Conservation (phyloP, 2,113 vertebrate species). For the Motacilla tschutschensis region DNA sequence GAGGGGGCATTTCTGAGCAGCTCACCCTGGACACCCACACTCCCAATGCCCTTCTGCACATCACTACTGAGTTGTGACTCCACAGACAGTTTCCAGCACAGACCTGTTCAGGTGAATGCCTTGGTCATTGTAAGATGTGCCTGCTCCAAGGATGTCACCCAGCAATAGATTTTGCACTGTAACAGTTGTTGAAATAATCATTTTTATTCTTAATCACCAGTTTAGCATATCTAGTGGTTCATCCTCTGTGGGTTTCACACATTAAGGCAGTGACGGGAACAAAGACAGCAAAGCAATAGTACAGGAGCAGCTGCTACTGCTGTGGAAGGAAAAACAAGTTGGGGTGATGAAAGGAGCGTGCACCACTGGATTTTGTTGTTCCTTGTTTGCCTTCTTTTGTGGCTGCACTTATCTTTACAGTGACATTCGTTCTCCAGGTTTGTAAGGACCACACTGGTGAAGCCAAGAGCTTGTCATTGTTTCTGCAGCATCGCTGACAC, state of each 20-base stretch:
- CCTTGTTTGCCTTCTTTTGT: neutral
- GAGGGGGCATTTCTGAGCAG: neutral
- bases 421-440: neutral
- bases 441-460: neutral
- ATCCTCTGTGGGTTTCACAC: neutral
- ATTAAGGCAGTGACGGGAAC: neutral
- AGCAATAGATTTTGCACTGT: neutral
- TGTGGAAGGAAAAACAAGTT: neutral
- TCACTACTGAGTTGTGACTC: neutral
- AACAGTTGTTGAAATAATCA: neutral
- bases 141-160: neutral
- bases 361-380: neutral
- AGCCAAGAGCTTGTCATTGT: neutral
- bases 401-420: neutral
- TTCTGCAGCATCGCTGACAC: neutral
- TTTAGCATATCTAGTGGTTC: neutral
- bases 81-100: neutral
- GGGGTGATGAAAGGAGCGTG: neutral
- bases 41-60: neutral
- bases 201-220: neutral
- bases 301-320: neutral
- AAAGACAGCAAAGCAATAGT: neutral
- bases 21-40: accelerated
- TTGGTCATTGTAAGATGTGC: neutral
- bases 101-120: neutral